Evolutionary conservation across 2,888 invertebrate species (phyloP).

Genomic region (Protonemura montana): DNA sequence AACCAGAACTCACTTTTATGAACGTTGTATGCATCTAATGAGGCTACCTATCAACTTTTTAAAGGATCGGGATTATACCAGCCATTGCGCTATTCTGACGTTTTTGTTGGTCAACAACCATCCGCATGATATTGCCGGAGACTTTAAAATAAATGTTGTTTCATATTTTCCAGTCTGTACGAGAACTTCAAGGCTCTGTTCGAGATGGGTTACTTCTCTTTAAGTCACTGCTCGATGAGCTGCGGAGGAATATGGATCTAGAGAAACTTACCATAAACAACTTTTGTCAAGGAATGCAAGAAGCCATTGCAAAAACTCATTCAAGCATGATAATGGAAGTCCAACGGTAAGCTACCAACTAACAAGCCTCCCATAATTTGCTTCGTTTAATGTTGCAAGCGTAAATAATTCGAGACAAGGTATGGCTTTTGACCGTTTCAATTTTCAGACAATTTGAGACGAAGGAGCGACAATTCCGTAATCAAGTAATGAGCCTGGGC

Average conservation of each 20-base stretch:
- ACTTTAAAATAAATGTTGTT: background rate
- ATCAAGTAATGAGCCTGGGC: slow-evolving; percentile 65
- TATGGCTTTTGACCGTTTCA: background rate
- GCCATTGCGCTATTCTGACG: too few species aligned
- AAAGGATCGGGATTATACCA: too few species aligned
- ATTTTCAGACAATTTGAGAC: slow-evolving; percentile 59
- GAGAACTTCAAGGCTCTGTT: slow-evolving; percentile 71
- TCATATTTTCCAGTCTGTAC: slow-evolving; percentile 58
- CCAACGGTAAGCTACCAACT: slow-evolving; percentile 64
- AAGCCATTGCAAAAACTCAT: slow-evolving; percentile 73
- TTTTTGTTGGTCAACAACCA: too few species aligned
- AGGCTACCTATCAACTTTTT: too few species aligned
- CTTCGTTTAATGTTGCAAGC: too few species aligned
- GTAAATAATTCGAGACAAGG: background rate
- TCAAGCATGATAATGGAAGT: slow-evolving; percentile 71
- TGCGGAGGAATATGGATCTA: slow-evolving; percentile 69
- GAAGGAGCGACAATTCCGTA: slow-evolving; percentile 65
- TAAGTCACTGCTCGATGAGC: slow-evolving; percentile 71
- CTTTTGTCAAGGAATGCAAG: slow-evolving; percentile 72
- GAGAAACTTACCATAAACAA: slow-evolving; percentile 72
- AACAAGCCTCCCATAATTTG: background rate
- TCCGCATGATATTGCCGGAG: too few species aligned
- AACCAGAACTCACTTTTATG: too few species aligned
- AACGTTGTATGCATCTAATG: too few species aligned
- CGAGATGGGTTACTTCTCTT: slow-evolving; percentile 72